Evolutionary conservation across 1,140 invertebrate species (phyloP).

Genomic region (Papilio dardanus): DNA sequence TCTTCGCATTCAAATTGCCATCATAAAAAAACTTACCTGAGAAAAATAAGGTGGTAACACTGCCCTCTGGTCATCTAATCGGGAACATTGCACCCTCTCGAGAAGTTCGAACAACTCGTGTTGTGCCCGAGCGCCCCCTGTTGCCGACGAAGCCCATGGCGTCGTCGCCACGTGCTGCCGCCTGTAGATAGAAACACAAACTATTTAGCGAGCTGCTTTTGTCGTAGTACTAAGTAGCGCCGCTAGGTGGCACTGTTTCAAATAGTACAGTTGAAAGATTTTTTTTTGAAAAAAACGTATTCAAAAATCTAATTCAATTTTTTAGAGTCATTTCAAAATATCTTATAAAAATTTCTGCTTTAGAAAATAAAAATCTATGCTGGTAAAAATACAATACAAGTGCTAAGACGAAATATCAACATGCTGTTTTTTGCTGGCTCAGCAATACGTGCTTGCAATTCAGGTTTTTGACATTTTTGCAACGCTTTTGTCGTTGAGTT

Average conservation of each 20-base stretch:
- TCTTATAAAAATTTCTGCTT: too few species aligned
- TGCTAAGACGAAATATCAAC: too few species aligned
- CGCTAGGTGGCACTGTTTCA: constrained; percentile 51
- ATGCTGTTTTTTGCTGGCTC: not conserved
- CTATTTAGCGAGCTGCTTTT: constrained; percentile 39
- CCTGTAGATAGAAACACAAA: constrained; percentile 61
- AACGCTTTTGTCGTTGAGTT: not conserved
- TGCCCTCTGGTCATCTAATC: constrained; percentile 97
- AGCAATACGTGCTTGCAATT: not conserved
- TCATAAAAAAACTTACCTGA: constrained; percentile 85
- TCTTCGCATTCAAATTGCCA: not conserved
- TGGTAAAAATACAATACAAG: too few species aligned
- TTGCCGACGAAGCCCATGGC: constrained; percentile 77
- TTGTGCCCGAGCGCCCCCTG: constrained; percentile 84
- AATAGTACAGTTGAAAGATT: not conserved
- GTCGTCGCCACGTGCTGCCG: constrained; percentile 81
- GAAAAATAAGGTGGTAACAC: constrained; percentile 93
- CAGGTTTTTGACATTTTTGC: not conserved
- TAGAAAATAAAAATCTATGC: too few species aligned
- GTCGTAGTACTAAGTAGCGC: constrained; percentile 14
- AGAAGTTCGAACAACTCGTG: constrained; percentile 94
- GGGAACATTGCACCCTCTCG: constrained; percentile 94
- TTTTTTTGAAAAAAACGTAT: too few species aligned
- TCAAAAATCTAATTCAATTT: too few species aligned
- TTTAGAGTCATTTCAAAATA: too few species aligned